These are phyloP conservation scores for Zoanthus solanderi DNA, from an alignment of 92 coral and sea anemone genomes.

Conservation along the genomic window DNA sequence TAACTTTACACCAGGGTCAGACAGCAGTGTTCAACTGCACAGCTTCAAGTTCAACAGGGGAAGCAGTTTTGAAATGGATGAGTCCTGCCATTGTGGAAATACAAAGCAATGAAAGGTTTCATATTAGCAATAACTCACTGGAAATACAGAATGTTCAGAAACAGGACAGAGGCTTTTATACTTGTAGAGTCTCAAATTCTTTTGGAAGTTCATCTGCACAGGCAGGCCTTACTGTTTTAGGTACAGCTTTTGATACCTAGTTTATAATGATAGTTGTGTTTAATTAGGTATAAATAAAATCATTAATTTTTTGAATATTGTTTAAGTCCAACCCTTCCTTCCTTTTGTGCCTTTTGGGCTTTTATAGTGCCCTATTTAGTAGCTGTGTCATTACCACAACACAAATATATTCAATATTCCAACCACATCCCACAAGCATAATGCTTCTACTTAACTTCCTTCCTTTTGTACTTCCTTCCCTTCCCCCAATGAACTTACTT, in stretches of 20 bases:
- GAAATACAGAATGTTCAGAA: constrained; percentile 61
- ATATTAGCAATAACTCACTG: constrained; percentile 69
- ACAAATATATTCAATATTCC: no score
- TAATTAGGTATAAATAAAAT: no score
- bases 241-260: constrained; percentile 53
- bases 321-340: no score
- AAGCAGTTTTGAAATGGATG: constrained; percentile 59
- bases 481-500: no score
- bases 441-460: no score
- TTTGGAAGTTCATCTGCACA: constrained; percentile 76
- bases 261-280: no score
- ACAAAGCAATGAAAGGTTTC: constrained; percentile 62
- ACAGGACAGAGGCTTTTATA: constrained; percentile 78
- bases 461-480: no score
- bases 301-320: no score
- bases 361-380: no score
- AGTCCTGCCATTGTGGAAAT: constrained; percentile 35
- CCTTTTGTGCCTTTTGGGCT: no score
- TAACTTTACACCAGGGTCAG: constrained; percentile 72
- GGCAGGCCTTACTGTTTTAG: constrained; percentile 77
- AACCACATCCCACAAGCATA: no score
- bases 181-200: constrained; percentile 67
- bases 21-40: constrained; percentile 76
- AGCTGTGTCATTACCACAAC: no score
- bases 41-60: constrained; percentile 17